phyloP scores from a whole-genome alignment of 2,113 vertebrate genomes.

The Neogobius melanostomus region DNA sequence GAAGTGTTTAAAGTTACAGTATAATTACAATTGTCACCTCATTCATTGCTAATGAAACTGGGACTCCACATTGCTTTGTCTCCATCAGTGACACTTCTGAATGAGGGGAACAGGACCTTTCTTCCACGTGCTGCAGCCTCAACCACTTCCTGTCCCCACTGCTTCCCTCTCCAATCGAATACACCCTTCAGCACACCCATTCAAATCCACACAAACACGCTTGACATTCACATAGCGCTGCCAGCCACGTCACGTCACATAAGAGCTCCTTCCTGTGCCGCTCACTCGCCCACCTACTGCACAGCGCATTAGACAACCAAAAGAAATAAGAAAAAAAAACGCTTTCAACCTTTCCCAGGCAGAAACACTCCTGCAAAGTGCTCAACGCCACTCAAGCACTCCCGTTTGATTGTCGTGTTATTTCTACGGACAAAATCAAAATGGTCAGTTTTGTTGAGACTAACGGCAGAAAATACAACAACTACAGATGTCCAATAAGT shows the following conservation, averaged over 20 bases:
- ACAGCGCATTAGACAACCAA: neutral
- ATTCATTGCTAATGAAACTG: neutral
- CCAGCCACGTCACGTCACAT: constrained; percentile 22
- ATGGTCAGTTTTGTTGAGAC: neutral
- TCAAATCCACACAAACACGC: constrained; percentile 18
- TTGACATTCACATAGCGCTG: constrained; percentile 47
- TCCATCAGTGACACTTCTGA: neutral
- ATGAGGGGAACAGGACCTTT: neutral
- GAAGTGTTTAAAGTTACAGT: too few relatives aligned
- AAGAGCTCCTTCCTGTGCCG: constrained; percentile 47
- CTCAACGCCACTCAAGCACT: constrained; percentile 15
- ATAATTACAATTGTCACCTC: neutral
- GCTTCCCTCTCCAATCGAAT: constrained; percentile 7
- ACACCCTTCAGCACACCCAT: constrained; percentile 17
- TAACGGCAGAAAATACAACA: neutral
- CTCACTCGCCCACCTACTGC: constrained; percentile 59
- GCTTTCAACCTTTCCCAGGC: constrained; percentile 47
- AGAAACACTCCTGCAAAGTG: constrained; percentile 40
- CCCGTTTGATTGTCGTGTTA: neutral
- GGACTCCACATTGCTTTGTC: neutral
- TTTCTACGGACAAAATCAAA: neutral
- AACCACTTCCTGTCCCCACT: neutral
- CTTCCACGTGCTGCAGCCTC: neutral
- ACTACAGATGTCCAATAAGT: neutral
- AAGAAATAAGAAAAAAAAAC: neutral